Conservation (phyloP, 2,113 vertebrate genomes). For the Vulpes vulpes region DNA sequence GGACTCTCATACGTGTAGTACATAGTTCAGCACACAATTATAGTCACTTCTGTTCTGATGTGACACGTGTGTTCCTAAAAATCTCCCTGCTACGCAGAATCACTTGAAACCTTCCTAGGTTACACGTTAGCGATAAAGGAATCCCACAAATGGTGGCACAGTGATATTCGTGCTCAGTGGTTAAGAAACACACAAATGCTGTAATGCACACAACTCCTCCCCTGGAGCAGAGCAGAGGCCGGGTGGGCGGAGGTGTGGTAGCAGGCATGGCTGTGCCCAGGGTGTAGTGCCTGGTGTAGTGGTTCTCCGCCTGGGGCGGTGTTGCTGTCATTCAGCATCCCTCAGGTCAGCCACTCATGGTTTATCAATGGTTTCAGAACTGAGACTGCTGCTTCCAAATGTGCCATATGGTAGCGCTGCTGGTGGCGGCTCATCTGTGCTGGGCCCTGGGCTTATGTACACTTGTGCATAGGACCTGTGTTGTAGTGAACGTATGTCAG, state of each 20-base stretch:
- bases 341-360: background rate
- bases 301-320: too few species aligned
- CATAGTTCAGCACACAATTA: background rate
- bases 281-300: too few species aligned
- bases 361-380: background rate
- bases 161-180: fast-evolving
- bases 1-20: fast-evolving
- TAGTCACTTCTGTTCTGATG: background rate
- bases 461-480: fast-evolving
- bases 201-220: background rate
- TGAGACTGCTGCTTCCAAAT: background rate
- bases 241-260: too few species aligned
- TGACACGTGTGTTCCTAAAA: background rate
- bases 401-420: too few species aligned
- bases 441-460: too few species aligned
- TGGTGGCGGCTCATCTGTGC: too few species aligned
- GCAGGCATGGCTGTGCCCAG: too few species aligned
- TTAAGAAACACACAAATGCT: background rate
- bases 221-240: background rate
- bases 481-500: fast-evolving
- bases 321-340: too few species aligned
- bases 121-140: too few species aligned
- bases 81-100: fast-evolving
- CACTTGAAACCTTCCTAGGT: fast-evolving
- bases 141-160: fast-evolving